A percentile compares a stretch with the other conserved stretches of the same genome.
phyloP scores from a whole-genome alignment of 2,888 invertebrate genomes.

The Adineta ricciae region DNA sequence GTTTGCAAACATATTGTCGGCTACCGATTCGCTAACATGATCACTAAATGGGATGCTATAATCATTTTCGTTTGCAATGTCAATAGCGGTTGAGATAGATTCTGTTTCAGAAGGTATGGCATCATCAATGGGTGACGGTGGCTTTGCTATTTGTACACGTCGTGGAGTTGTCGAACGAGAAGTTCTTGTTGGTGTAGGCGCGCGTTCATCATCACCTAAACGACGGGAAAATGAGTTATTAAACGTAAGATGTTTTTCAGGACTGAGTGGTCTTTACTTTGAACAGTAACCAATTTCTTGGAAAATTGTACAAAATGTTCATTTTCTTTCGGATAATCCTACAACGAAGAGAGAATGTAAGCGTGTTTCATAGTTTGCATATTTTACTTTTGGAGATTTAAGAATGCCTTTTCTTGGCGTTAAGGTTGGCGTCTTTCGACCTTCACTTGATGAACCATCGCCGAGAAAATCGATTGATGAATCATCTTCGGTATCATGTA shows the following conservation, averaged over 20 bases:
- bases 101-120: background rate
- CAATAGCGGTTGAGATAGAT: background rate
- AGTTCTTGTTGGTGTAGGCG: background rate
- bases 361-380: no score
- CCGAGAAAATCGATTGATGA: background rate
- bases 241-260: background rate
- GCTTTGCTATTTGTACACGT: background rate
- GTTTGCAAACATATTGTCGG: background rate
- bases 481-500: background rate
- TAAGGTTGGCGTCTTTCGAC: background rate
- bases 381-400: background rate
- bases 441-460: background rate
- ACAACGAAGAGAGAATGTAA: background rate
- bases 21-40: background rate
- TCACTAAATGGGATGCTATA: background rate
- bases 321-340: background rate
- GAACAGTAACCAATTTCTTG: background rate
- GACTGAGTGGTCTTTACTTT: background rate
- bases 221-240: background rate
- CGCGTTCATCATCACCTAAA: background rate
- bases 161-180: background rate
- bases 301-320: background rate
- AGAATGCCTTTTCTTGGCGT: background rate
- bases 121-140: background rate
- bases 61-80: background rate